These are phyloP conservation scores for Dasyornis broadbenti DNA, from an alignment of 2,113 vertebrate genomes.

Conservation along the genomic window DNA sequence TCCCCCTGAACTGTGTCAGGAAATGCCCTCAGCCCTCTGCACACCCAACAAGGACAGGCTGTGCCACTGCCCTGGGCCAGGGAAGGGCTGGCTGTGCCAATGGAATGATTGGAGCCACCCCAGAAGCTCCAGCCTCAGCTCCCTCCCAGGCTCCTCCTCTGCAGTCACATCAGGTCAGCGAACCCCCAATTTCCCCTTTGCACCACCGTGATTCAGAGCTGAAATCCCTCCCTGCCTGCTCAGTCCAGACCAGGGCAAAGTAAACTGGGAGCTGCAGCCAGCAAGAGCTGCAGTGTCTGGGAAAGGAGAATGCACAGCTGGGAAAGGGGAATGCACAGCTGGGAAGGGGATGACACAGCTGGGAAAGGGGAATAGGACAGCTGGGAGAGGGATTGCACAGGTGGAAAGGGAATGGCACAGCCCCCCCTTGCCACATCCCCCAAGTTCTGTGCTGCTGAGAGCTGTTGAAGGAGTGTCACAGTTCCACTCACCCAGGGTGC, in stretches of 20 bases:
- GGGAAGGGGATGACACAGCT: neutral
- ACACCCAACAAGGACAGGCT: neutral
- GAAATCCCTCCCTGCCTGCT: slow-evolving; percentile 11
- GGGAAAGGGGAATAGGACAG: neutral
- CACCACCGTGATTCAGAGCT: neutral
- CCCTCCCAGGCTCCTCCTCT: neutral
- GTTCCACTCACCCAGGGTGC: slow-evolving; percentile 85
- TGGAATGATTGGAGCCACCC: accelerated
- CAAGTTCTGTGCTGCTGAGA: accelerated
- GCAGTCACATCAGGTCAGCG: neutral
- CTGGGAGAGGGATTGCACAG: neutral
- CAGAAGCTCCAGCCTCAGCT: neutral
- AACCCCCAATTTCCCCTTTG: neutral
- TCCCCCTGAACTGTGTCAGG: accelerated
- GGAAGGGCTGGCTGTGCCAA: too few relatives aligned
- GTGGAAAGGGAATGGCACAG: neutral
- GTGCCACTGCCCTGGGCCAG: accelerated
- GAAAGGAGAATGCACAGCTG: neutral
- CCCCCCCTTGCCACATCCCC: accelerated
- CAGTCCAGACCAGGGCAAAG: neutral
- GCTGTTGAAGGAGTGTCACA: neutral
- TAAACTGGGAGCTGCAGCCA: slow-evolving; percentile 8
- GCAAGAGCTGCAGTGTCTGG: neutral
- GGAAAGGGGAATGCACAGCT: neutral
- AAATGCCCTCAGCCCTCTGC: neutral